Conservation (phyloP, 2,113 vertebrate genomes). For the Ophthalmolycus amberensis region DNA sequence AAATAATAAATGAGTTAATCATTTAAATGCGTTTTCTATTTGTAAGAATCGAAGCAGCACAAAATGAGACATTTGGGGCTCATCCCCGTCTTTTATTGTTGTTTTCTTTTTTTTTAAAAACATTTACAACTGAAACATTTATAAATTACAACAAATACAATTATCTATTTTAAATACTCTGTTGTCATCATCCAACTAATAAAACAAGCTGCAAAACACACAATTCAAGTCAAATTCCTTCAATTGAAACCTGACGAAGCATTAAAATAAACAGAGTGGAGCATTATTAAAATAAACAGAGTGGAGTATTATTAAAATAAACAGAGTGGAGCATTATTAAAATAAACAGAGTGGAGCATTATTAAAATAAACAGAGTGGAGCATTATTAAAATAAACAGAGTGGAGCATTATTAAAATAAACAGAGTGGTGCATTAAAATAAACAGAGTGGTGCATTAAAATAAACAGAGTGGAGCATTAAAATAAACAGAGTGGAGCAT, state of each 20-base stretch:
- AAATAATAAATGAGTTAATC: not conserved
- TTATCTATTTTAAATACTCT: slow-evolving; percentile 74
- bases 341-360: no score
- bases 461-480: no score
- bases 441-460: no score
- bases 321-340: no score
- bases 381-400: no score
- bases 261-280: no score
- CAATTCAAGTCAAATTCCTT: not conserved
- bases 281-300: no score
- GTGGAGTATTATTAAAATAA: no score
- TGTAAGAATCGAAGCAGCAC: not conserved
- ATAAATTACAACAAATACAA: slow-evolving; percentile 86
- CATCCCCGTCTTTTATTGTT: slow-evolving; percentile 56
- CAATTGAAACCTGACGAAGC: not conserved
- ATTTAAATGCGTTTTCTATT: not conserved
- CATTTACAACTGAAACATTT: slow-evolving; percentile 79
- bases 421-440: no score
- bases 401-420: no score
- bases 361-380: no score
- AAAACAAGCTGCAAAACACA: slow-evolving; percentile 15
- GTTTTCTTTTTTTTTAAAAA: slow-evolving; percentile 76
- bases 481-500: no score
- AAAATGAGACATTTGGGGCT: not conserved
- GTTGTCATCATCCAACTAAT: slow-evolving; percentile 26